phyloP scores from a whole-genome alignment of 1,140 invertebrate genomes.

The Rhopalosiphum padi region DNA sequence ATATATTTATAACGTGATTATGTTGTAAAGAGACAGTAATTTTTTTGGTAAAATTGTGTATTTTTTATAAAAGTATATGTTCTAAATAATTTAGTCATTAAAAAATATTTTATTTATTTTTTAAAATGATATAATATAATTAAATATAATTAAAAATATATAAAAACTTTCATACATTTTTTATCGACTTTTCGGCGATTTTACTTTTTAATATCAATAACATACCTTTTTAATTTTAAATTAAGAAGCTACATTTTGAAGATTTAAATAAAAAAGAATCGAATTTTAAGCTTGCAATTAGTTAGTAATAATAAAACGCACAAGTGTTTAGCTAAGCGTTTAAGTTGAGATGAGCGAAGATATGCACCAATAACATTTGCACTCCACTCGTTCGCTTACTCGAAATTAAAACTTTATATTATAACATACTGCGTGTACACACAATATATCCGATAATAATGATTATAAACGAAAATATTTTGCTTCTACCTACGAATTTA shows the following conservation, averaged over 20 bases:
- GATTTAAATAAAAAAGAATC: background rate
- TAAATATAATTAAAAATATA: background rate
- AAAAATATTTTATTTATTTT: background rate
- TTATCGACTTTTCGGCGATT: background rate
- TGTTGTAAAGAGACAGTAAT: background rate
- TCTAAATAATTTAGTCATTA: background rate
- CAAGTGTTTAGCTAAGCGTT: background rate
- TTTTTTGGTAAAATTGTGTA: background rate
- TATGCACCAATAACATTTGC: background rate
- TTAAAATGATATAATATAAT: background rate
- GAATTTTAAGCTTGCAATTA: background rate
- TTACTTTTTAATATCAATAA: background rate
- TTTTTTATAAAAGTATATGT: background rate
- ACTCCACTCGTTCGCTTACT: background rate
- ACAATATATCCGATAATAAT: background rate
- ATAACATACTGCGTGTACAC: background rate
- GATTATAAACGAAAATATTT: no score
- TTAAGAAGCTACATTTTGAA: background rate
- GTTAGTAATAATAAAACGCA: background rate
- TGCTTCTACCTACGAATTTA: no score
- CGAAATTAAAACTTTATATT: background rate
- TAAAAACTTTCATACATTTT: background rate
- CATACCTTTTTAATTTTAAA: background rate
- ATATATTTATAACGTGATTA: background rate
- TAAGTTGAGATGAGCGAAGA: background rate